Evolutionary conservation across 2,797 vertebrate species (phyloP).

Genomic region (Tangara arthus): DNA sequence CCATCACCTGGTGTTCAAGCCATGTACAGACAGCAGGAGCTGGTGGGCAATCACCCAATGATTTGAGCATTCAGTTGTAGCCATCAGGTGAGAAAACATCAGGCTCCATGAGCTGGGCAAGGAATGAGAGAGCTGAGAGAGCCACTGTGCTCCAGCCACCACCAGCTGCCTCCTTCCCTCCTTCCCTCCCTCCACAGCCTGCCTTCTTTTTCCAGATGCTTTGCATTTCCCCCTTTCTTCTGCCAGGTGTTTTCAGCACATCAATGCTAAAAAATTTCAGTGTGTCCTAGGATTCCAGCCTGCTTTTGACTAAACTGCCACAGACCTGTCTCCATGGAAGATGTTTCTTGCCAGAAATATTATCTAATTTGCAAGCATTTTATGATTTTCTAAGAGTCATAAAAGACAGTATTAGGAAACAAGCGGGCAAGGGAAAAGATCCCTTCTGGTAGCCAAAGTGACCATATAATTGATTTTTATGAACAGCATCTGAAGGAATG

Average conservation of each 20-base stretch:
- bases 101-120: not conserved
- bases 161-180: not conserved
- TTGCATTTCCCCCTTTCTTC: constrained; percentile 12
- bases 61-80: not conserved
- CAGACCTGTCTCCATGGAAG: not conserved
- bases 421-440: constrained; percentile 40
- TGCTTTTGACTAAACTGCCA: not conserved
- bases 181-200: not conserved
- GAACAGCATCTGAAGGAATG: constrained; percentile 41
- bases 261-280: not conserved
- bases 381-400: constrained; percentile 37
- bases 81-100: not conserved
- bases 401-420: constrained; percentile 39
- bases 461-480: constrained; percentile 47
- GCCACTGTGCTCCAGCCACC: not conserved
- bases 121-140: not conserved
- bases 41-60: not conserved
- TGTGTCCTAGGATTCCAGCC: not conserved
- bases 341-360: constrained; percentile 23
- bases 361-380: constrained; percentile 58
- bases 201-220: constrained; percentile 30
- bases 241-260: constrained; percentile 59
- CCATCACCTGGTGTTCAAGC: no score
- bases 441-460: constrained; percentile 44
- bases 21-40: not conserved